Evolutionary conservation across 2,797 vertebrate species (phyloP).

Genomic region (Arvicola amphibius): DNA sequence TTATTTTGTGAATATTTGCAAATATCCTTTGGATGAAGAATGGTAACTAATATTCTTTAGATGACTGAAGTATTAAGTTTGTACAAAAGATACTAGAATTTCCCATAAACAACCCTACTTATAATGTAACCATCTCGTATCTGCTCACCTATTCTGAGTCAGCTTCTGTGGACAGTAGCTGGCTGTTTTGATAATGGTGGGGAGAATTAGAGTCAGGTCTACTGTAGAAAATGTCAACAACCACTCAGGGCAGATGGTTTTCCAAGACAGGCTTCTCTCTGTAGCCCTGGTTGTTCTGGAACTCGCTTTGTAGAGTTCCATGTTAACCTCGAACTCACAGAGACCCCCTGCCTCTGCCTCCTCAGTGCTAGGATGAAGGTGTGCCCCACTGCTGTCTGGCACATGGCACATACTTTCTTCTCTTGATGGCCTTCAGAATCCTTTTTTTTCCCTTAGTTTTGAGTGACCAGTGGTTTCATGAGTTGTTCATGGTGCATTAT

Average conservation of each 20-base stretch:
- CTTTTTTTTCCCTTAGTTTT: conserved; percentile 25
- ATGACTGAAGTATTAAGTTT: conserved; percentile 29
- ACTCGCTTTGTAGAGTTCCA: not conserved
- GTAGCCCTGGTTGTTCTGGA: not conserved
- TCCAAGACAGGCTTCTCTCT: not conserved
- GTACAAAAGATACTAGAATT: not conserved
- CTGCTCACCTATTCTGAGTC: not conserved
- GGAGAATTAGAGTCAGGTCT: not conserved
- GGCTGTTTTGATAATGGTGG: not conserved
- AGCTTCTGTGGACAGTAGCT: not conserved
- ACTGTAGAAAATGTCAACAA: not conserved
- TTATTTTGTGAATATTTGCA: conserved; percentile 53
- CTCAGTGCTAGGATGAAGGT: not conserved
- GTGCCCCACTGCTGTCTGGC: not conserved
- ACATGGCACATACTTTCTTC: not conserved
- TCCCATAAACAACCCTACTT: not conserved
- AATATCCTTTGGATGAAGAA: conserved; percentile 30
- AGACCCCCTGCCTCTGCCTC: not conserved
- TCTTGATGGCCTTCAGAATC: not conserved
- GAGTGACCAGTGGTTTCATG: conserved; percentile 8
- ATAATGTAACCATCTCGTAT: conserved; percentile 15
- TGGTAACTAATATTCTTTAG: not conserved
- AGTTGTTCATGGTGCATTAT: not conserved
- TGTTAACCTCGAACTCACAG: not conserved
- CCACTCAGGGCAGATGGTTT: not conserved